Percentiles rank a stretch among this genome's conserved stretches.
Evolutionary conservation across 2,113 vertebrate species (phyloP).

Genomic region (Takifugu flavidus): DNA sequence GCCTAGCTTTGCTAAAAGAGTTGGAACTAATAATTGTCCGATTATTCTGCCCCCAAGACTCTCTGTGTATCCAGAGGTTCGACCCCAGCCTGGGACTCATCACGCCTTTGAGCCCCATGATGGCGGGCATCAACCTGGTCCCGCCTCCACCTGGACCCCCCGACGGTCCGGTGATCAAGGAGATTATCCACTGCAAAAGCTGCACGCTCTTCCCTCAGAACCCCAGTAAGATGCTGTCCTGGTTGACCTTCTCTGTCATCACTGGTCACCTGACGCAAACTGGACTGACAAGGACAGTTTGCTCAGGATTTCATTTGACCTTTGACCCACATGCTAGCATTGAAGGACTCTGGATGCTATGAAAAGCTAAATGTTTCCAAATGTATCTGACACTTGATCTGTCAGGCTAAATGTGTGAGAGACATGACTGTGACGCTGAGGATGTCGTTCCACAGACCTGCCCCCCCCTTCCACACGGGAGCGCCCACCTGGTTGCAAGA

Average conservation of each 20-base stretch:
- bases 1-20: too few relatives aligned
- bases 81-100: conserved; percentile 88
- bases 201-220: conserved; percentile 96
- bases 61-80: conserved; percentile 90
- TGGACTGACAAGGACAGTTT: too few relatives aligned
- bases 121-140: conserved; percentile 84
- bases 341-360: too few relatives aligned
- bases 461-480: conserved; percentile 88
- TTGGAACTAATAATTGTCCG: neutral
- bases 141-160: conserved; percentile 81
- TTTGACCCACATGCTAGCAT: too few relatives aligned
- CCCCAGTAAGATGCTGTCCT: conserved; percentile 84
- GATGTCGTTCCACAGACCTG: conserved; percentile 73
- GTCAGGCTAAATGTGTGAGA: too few relatives aligned
- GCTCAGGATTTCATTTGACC: too few relatives aligned
- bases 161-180: conserved; percentile 87
- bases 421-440: too few relatives aligned
- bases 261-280: too few relatives aligned
- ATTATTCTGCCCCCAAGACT: conserved; percentile 76
- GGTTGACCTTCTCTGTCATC: too few relatives aligned
- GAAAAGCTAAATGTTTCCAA: too few relatives aligned
- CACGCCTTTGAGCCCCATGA: conserved; percentile 89
- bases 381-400: too few relatives aligned
- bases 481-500: conserved; percentile 93
- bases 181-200: conserved; percentile 95